Conservation (phyloP, 2,113 vertebrate genomes). For the Pollimyrus isidori region DNA sequence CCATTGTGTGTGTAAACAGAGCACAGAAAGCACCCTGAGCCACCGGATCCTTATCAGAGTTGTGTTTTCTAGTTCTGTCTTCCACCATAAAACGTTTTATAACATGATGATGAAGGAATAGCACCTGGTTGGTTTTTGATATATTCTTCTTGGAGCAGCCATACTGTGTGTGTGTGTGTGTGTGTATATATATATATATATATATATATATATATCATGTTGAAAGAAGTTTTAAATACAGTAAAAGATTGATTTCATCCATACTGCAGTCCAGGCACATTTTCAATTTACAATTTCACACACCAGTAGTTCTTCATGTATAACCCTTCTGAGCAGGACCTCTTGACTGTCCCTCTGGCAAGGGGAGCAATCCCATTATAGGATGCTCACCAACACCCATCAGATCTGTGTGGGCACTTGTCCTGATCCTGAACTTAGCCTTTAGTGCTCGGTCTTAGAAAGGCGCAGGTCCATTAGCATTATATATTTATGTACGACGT, state of each 20-base stretch:
- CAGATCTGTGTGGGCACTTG: background rate
- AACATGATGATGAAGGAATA: background rate
- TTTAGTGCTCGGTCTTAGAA: background rate
- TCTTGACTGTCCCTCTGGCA: background rate
- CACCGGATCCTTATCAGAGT: background rate
- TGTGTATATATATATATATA: too few relatives aligned
- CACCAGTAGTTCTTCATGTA: background rate
- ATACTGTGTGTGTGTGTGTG: background rate
- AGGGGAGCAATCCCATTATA: background rate
- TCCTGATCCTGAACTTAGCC: background rate
- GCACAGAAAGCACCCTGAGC: background rate
- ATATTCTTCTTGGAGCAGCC: background rate
- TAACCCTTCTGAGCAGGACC: background rate
- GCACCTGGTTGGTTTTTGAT: background rate
- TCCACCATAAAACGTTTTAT: background rate
- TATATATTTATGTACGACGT: background rate
- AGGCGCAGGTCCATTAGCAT: background rate
- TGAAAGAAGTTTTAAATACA: background rate
- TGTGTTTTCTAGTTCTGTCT: background rate
- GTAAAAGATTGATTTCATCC: background rate
- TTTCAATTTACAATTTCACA: too few relatives aligned
- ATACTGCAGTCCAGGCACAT: background rate
- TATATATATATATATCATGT: too few relatives aligned
- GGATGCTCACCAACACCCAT: background rate
- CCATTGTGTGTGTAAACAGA: slow-evolving; percentile 13